These are phyloP conservation scores for Tenthredo livida DNA, from an alignment of 2,888 invertebrate species.

Conservation along the genomic window DNA sequence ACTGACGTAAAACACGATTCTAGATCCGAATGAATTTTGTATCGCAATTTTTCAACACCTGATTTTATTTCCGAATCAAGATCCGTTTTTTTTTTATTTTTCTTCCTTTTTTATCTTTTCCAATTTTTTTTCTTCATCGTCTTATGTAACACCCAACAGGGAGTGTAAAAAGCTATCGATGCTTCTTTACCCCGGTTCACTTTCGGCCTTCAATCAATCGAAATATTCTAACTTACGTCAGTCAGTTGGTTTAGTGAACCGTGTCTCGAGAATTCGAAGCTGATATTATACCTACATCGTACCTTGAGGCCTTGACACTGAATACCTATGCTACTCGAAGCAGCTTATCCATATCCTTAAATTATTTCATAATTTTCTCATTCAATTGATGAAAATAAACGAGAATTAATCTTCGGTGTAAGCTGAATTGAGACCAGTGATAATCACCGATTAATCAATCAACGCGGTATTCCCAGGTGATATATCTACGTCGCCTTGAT, in stretches of 20 bases:
- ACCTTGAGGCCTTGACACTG: constrained; percentile 13
- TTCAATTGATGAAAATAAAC: not conserved
- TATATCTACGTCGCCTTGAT: not conserved
- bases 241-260: constrained; percentile 24
- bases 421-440: not conserved
- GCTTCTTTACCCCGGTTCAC: not conserved
- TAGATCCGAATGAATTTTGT: not conserved
- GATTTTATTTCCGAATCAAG: not conserved
- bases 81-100: not conserved
- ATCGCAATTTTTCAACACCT: not conserved
- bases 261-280: not conserved
- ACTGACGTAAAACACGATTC: not conserved
- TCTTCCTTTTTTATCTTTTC: not conserved
- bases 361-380: not conserved
- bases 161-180: not conserved
- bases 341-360: not conserved
- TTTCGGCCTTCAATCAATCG: constrained; percentile 3
- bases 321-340: not conserved
- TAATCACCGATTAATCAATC: not conserved
- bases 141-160: not conserved
- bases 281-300: constrained; percentile 3
- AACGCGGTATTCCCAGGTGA: not conserved
- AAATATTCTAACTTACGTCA: constrained; percentile 22
- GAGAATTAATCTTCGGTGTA: not conserved
- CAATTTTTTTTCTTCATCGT: not conserved